Base-by-base conservation (phyloP, 2,113 vertebrate genomes). In the Nannobrachium achirus region DNA sequence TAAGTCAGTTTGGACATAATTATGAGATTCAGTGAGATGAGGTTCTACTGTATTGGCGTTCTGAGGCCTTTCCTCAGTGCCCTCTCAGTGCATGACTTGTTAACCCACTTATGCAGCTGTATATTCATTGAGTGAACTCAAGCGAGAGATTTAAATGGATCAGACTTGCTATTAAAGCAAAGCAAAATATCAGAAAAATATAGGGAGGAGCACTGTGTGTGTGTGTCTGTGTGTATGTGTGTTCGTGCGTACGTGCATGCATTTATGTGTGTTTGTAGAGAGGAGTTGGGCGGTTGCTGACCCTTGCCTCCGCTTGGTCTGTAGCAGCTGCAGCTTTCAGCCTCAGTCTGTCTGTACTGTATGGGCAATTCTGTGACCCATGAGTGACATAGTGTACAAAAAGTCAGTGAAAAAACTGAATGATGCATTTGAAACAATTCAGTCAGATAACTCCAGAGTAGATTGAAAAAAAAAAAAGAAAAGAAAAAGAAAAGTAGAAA, bases 111-210 rank as follows among this genome's bases (percentile, higher is more conserved):
- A 71, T 85, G 79, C 80, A 89, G 86, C 86, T 88, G 88, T 81
- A 89, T 87, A 84, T 88, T 79, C 82, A 83, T 84, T 41, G 77
- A 61, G 82, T 78, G 82, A 73, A 88, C 18, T 61, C 82, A 89
- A 84, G 83, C 78, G 64, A 82, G 71, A 83, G 73, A 90, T 88
- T 90, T 90, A 87, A 90, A 89, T 90, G 86, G 86, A 86, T 88
- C 80, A 73, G 81, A 87, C 80, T 81, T 74, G 72, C 83, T 83
- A 82, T 85, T 89, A 87, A 89, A 81, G 81, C 82, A 82, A 81
- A 84, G 75, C 79, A 82, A 79, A 89, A 78, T 78, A 86, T 86
- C 74, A 75, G 80, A 87, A 73, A 86, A 84, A 33, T 4, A 87
- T 80, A 81, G 82, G 73, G 81, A 76, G 78, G 76, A 76, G 82